Evolutionary conservation across 2,888 invertebrate species (phyloP).

Genomic region (Xanthorhoe designata): DNA sequence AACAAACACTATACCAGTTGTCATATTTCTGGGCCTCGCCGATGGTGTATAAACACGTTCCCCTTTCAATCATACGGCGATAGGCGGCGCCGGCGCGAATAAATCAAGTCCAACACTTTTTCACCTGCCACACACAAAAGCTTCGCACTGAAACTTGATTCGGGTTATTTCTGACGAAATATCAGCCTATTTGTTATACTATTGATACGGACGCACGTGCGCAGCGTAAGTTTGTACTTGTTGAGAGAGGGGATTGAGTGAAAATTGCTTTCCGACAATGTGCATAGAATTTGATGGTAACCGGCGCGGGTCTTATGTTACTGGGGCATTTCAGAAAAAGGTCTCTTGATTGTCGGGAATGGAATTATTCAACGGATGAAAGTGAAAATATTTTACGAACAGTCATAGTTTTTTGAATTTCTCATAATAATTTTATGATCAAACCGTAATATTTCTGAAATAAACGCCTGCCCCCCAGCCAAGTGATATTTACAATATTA

Average conservation of each 20-base stretch:
- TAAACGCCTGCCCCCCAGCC: too few relatives aligned
- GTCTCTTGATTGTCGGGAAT: constrained; percentile 44
- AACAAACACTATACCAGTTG: constrained; percentile 69
- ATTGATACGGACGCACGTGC: constrained; percentile 83
- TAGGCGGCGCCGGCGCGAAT: constrained; percentile 82
- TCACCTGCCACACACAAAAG: constrained; percentile 86
- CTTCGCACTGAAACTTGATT: constrained; percentile 84
- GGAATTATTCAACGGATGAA: constrained; percentile 41
- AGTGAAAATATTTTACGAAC: constrained; percentile 24
- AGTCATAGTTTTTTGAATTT: constrained; percentile 16
- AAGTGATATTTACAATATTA: too few relatives aligned
- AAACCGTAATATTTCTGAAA: too few relatives aligned
- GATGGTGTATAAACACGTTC: constrained; percentile 81
- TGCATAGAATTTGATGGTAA: constrained; percentile 80
- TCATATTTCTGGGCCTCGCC: constrained; percentile 76
- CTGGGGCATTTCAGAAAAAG: constrained; percentile 46
- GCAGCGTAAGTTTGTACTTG: constrained; percentile 82
- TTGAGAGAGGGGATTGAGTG: constrained; percentile 82
- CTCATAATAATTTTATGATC: not conserved
- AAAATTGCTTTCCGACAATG: constrained; percentile 81
- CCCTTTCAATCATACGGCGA: constrained; percentile 82
- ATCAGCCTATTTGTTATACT: constrained; percentile 85
- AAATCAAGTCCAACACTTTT: constrained; percentile 84
- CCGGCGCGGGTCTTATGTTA: constrained; percentile 53
- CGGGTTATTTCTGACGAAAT: constrained; percentile 85